Evolutionary conservation across 2,113 vertebrate species (phyloP).

Genomic region (Melanerpes formicivorus): DNA sequence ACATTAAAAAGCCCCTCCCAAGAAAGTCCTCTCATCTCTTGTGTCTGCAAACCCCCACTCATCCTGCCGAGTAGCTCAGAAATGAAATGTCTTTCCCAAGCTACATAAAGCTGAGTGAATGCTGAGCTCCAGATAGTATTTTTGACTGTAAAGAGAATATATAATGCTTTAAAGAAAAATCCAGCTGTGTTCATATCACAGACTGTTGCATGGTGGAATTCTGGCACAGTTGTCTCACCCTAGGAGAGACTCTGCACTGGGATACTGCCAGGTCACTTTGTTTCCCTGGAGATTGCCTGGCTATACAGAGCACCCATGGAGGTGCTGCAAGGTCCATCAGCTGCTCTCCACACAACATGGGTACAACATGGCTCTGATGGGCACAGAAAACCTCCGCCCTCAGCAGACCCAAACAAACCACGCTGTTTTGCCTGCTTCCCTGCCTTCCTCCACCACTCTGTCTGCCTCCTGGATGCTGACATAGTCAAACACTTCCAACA

Average conservation of each 20-base stretch:
- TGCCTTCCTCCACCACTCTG: neutral
- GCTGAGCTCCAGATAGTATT: neutral
- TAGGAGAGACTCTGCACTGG: neutral
- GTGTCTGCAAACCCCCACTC: neutral
- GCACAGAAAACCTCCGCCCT: neutral
- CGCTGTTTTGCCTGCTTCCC: neutral
- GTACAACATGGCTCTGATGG: fast-evolving
- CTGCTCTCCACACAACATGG: neutral
- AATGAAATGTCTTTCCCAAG: neutral
- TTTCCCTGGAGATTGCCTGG: fast-evolving
- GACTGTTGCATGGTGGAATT: neutral
- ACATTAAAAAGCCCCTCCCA: constrained; percentile 3
- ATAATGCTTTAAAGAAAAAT: neutral
- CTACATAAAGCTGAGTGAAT: neutral
- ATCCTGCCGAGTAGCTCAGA: neutral
- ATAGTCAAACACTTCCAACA: neutral
- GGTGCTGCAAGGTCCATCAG: neutral
- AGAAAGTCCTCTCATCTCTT: neutral
- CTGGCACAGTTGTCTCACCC: neutral
- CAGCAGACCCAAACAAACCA: fast-evolving
- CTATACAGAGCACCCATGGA: neutral
- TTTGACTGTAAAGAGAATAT: neutral
- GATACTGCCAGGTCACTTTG: neutral
- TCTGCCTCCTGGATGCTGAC: fast-evolving
- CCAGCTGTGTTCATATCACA: neutral